Evolutionary conservation across 1,140 invertebrate species (phyloP), one percentile per base, ranked within the genome.

Genomic region (Sarcophaga bullata): DNA sequence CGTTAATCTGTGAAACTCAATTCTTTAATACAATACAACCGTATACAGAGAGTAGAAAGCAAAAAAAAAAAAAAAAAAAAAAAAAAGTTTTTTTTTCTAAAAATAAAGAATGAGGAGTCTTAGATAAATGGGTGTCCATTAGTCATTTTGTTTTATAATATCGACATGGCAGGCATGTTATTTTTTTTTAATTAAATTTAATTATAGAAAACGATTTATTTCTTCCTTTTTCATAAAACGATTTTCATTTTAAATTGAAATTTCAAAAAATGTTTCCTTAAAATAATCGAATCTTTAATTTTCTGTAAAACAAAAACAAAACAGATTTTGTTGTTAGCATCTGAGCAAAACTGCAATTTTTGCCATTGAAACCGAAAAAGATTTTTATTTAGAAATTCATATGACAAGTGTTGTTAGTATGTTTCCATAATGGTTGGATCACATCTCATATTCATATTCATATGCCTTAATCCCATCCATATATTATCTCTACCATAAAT

Each of bases 171-270:
- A 37, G 10, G n/a, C 17, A 3, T 19, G 17, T 25, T 68, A 17
- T 68, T 68, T 37, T 37, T 68, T 37, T 37, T 68, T 68, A 68
- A 68, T 68, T 25, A 68, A 68, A 3, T 68, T 68, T 68, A 68
- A 25, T 19, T 9, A 37, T 37, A 37, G 25, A 37, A 37, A 37
- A 37, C 25, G 25, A 37, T 37, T 37, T 37, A 37, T 37, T 37
- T 37, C n/a, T 37, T 37, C 25, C 25, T 37, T 37, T 37, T 37
- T 37, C 25, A 37, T 37, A 37, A 37, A 37, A 37, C 4, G 4
- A 37, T 2, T 37, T n/a, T n/a, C n/a, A 37, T 37, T 37, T 37
- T 37, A 37, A 37, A 37, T 37, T 37, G 25, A 37, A 37, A 37
- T 37, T 37, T 37, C 4, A 37, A 37, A 37, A 37, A 37, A 37